Base-by-base conservation (phyloP, 2,113 vertebrate species). In the Parus major region DNA sequence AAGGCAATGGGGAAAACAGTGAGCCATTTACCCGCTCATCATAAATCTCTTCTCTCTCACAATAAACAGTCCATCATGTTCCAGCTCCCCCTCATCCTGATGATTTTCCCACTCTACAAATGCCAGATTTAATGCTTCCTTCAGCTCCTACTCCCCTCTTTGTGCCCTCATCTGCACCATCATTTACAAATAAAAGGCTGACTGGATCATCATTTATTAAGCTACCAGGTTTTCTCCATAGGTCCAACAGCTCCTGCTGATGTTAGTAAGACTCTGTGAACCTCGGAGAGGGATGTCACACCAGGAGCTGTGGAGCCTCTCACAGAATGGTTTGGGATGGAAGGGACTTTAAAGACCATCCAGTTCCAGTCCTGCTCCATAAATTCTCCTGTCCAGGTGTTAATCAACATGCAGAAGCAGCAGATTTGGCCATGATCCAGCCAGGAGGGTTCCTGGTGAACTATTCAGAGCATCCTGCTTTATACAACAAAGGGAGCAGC, bases 91-190 rank as follows among this genome's bases (percentile, higher is more conserved):
- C 94, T 95, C 93, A 85, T 0, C 12, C n/a, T 87, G 78, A 91
- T 87, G 78, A 90, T 95, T 91, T 95, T 82, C 87, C 91, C 63
- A 95, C 94, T 96, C 86, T 22, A 92, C 65, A 85, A 94, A 87
- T 61, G 81, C 84, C 94, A 92, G 75, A 95, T 96, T 96, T 87
- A 92, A 95, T 93, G 81, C 81, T 81, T 95, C 70, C 73, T 95
- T 79, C 83, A 93, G 71, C 65, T 96, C 70, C 89, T 85, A 72
- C 93, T 95, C 91, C 82, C 41, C 33, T 80, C 46, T 84, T 65
- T 59, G n/a, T 77, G 89, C 81, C 70, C 95, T 57, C 81, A 92
- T 47, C 61, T 5, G 0, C 61, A 60, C 71, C 78, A 91, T 85
- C 89, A 85, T 44, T 92, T 72, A 82, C 3, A 10, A 86, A 80